These are phyloP conservation scores for Rhopalosiphum maidis DNA, from an alignment of 1,140 invertebrate species.

Conservation along the genomic window DNA sequence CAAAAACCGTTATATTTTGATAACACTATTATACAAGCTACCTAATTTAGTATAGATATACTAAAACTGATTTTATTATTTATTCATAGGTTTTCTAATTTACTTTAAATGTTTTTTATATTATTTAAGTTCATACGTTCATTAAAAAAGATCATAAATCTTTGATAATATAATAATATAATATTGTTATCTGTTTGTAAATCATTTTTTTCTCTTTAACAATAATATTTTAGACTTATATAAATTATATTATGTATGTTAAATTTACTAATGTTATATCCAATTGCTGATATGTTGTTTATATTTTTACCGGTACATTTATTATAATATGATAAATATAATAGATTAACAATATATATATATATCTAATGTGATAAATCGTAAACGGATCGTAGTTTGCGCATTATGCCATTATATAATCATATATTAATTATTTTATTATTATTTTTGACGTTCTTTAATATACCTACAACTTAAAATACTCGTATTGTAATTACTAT, in stretches of 20 bases:
- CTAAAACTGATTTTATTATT: neutral
- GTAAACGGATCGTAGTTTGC: neutral
- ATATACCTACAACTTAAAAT: neutral
- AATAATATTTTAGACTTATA: neutral
- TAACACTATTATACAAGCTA: neutral
- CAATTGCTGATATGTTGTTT: conserved; percentile 5
- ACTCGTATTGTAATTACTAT: neutral
- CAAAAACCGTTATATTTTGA: conserved; percentile 8
- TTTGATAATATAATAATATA: conserved; percentile 14
- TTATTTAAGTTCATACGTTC: conserved; percentile 2
- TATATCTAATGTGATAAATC: neutral
- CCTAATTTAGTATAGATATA: conserved; percentile 12
- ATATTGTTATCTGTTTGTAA: conserved; percentile 26
- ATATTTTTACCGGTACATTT: neutral
- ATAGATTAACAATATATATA: neutral
- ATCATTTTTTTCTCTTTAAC: neutral
- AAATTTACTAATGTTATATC: neutral
- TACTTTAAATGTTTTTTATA: neutral
- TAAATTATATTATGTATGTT: conserved; percentile 13
- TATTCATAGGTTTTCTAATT: neutral
- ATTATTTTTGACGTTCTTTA: neutral
- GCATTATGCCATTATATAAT: neutral
- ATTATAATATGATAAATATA: neutral
- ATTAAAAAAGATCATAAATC: neutral
- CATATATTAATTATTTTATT: neutral